Evolutionary conservation across 2,797 vertebrate species (phyloP).

Genomic region (Melanotaenia trifasciata): DNA sequence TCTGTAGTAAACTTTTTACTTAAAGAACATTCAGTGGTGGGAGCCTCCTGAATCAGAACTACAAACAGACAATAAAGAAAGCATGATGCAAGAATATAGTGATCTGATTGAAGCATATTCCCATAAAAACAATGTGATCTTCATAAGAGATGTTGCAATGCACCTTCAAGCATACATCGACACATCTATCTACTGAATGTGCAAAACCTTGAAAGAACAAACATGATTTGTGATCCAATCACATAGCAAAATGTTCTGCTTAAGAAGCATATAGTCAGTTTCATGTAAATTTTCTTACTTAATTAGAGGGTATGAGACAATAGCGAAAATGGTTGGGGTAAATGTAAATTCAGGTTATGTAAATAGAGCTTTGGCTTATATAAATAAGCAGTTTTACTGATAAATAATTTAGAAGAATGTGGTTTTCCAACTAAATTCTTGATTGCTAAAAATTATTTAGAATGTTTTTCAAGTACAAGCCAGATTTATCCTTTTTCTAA

Average conservation of each 20-base stretch:
- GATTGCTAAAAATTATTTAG: neutral
- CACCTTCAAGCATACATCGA: neutral
- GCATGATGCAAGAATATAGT: neutral
- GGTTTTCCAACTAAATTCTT: neutral
- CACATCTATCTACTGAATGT: neutral
- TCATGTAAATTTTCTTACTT: neutral
- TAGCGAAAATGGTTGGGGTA: neutral
- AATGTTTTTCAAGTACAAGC: neutral
- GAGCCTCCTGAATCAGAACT: neutral
- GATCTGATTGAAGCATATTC: neutral
- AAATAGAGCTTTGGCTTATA: neutral
- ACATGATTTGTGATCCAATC: neutral
- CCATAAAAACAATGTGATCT: neutral
- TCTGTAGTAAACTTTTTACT: neutral
- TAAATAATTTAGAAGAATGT: neutral
- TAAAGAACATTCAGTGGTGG: neutral
- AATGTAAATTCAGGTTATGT: neutral
- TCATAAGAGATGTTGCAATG: neutral
- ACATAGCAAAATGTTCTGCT: neutral
- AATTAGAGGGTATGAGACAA: neutral
- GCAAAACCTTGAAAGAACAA: neutral
- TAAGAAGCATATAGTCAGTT: neutral
- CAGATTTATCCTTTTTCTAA: neutral
- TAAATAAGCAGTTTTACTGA: neutral
- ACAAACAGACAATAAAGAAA: neutral